Evolutionary conservation across 2,888 invertebrate genomes (phyloP).

Genomic region (Aphidoletes aphidimyza): DNA sequence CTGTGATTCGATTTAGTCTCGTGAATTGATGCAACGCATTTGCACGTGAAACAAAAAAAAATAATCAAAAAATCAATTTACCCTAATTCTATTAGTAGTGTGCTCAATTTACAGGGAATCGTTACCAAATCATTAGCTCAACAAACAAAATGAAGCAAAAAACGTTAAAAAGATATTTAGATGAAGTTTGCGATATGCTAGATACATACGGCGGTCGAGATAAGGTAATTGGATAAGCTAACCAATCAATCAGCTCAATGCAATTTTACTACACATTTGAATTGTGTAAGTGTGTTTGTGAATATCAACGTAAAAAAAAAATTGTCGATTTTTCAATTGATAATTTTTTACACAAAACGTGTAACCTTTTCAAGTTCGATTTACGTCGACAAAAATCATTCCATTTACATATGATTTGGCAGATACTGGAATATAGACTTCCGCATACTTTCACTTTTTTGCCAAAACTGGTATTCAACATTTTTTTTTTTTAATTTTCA

Average conservation of each 20-base stretch:
- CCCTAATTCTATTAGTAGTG: background rate
- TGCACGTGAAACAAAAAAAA: too few relatives aligned
- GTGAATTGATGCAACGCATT: too few relatives aligned
- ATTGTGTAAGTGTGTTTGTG: too few relatives aligned
- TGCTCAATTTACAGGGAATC: too few relatives aligned
- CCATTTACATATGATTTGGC: background rate
- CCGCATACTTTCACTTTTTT: constrained; percentile 30
- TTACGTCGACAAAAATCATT: background rate
- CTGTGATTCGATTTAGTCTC: too few relatives aligned
- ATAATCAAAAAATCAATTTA: too few relatives aligned
- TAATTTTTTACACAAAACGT: too few relatives aligned
- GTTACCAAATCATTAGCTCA: background rate
- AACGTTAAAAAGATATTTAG: constrained; percentile 58
- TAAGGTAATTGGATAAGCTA: constrained; percentile 71
- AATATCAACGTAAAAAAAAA: too few relatives aligned
- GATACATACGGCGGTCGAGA: constrained; percentile 87
- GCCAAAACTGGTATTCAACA: background rate
- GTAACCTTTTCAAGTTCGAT: background rate
- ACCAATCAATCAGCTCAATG: too few relatives aligned
- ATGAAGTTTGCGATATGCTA: constrained; percentile 77
- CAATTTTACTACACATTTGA: too few relatives aligned
- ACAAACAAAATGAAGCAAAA: constrained; percentile 11
- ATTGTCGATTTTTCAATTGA: too few relatives aligned
- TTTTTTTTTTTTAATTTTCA: background rate
- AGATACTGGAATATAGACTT: background rate